phyloP scores from a whole-genome alignment of 2,113 vertebrate genomes.

The Pteruthius melanotis region DNA sequence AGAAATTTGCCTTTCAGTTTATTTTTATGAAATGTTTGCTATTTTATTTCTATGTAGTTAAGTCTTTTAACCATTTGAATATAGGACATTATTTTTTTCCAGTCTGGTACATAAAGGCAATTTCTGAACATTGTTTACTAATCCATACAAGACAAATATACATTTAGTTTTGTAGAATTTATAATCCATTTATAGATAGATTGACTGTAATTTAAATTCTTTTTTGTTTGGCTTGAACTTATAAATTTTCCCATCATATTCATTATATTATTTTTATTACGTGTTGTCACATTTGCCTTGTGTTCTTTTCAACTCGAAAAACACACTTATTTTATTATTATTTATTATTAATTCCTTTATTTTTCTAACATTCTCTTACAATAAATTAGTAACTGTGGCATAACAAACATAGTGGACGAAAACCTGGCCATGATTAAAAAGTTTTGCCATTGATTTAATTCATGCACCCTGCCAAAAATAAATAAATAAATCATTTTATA shows the following conservation, averaged over 20 bases:
- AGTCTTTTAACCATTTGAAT: neutral
- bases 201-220: neutral
- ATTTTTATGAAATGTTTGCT: neutral
- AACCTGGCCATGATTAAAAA: neutral
- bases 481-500: neutral
- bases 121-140: neutral
- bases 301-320: neutral
- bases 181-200: neutral
- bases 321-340: accelerated
- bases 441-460: neutral
- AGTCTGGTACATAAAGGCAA: neutral
- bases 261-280: neutral
- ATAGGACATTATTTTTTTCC: neutral
- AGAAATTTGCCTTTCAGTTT: neutral
- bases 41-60: neutral
- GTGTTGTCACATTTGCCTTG: neutral
- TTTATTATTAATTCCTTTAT: neutral
- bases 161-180: neutral
- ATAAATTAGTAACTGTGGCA: neutral
- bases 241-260: neutral
- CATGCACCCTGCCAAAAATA: neutral
- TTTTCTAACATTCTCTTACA: neutral
- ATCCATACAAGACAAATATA: neutral
- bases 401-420: neutral
- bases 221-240: neutral